These are phyloP conservation scores for Balanococcus diminutus DNA, from an alignment of 2,888 invertebrate genomes.

Conservation along the genomic window DNA sequence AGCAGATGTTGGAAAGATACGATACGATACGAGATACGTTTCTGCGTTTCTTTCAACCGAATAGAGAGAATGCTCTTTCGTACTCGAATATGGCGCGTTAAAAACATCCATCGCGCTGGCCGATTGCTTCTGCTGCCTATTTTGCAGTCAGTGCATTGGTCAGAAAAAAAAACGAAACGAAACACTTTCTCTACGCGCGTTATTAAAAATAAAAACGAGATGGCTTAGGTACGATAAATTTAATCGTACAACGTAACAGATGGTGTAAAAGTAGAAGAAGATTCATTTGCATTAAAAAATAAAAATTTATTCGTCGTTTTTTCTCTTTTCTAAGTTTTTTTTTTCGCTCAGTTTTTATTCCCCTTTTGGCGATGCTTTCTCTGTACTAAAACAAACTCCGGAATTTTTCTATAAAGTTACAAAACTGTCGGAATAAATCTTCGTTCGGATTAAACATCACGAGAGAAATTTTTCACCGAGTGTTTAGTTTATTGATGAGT, in stretches of 20 bases:
- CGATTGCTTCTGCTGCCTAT: neutral
- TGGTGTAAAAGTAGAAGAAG: slow-evolving; percentile 28
- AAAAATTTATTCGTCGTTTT: slow-evolving; percentile 25
- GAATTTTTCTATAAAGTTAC: neutral
- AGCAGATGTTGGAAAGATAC: slow-evolving; percentile 15
- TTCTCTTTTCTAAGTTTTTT: neutral
- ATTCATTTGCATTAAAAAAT: slow-evolving; percentile 36
- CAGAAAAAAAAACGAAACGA: neutral
- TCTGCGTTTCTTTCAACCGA: neutral
- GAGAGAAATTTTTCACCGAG: neutral
- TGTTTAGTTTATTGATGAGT: slow-evolving; percentile 13
- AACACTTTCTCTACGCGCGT: neutral
- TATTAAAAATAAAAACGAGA: slow-evolving; percentile 28
- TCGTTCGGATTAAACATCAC: neutral
- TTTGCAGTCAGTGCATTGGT: neutral
- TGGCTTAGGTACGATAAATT: slow-evolving; percentile 37
- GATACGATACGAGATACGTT: too few species aligned
- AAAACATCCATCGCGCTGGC: neutral
- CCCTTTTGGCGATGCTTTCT: neutral
- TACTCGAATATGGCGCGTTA: neutral
- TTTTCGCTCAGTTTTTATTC: neutral
- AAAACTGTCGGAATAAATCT: slow-evolving; percentile 14
- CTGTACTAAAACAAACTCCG: neutral
- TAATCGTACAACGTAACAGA: slow-evolving; percentile 37
- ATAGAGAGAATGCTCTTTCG: neutral